These are phyloP conservation scores for Vannuccia rotundouncinata DNA, from an alignment of 2,888 invertebrate genomes.

Conservation along the genomic window DNA sequence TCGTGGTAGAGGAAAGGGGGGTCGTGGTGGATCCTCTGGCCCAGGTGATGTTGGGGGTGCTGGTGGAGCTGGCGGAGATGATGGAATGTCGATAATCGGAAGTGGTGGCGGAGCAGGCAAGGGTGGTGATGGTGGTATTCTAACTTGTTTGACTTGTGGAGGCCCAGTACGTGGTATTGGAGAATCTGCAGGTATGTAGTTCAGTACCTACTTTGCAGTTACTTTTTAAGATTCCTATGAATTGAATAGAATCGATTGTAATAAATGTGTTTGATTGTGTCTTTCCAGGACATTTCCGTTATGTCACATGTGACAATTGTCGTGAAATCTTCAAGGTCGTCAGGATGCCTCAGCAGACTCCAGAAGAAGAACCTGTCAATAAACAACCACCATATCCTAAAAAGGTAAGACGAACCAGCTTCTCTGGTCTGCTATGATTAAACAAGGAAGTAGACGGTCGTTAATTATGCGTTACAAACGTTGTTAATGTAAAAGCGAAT, in stretches of 20 bases:
- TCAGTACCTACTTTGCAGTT: not conserved
- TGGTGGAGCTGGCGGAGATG: not conserved
- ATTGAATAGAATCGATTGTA: not conserved
- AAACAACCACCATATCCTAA: not conserved
- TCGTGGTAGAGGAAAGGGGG: not conserved
- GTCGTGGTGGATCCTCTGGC: not conserved
- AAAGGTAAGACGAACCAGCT: not conserved
- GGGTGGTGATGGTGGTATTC: not conserved
- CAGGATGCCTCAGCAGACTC: not conserved
- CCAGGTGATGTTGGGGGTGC: not conserved
- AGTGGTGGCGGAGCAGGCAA: not conserved
- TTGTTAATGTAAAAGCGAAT: too few relatives aligned
- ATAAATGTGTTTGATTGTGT: not conserved
- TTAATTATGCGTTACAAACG: too few relatives aligned
- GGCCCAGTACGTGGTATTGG: not conserved
- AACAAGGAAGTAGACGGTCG: too few relatives aligned
- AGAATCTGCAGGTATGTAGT: not conserved
- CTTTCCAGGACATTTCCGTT: not conserved
- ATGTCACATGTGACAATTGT: constrained; percentile 10
- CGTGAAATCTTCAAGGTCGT: not conserved
- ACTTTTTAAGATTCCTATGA: not conserved
- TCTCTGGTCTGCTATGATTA: too few relatives aligned
- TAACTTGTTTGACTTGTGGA: not conserved
- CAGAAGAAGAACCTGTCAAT: not conserved
- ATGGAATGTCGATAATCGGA: not conserved